Percentiles rank a stretch among this genome's conserved stretches.
Evolutionary conservation across 2,888 invertebrate genomes (phyloP).

Genomic region (Morpho achilles): DNA sequence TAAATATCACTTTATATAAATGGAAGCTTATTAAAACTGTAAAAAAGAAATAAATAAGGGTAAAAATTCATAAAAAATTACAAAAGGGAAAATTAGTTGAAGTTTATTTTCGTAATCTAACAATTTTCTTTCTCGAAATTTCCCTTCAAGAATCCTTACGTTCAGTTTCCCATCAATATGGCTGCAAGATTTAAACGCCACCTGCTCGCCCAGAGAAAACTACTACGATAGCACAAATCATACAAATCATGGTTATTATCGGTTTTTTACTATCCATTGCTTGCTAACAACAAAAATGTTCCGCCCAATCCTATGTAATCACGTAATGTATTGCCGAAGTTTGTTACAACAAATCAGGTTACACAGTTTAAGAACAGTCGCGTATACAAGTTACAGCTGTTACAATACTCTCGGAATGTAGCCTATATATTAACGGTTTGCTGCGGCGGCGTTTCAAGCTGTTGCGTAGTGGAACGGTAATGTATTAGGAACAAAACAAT

Average conservation of each 20-base stretch:
- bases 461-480: constrained; percentile 28
- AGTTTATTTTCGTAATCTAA: no score
- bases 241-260: background rate
- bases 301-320: constrained; percentile 12
- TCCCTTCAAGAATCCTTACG: constrained; percentile 14
- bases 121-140: background rate
- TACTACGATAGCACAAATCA: constrained; percentile 8
- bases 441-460: background rate
- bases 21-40: no score
- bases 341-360: constrained; percentile 14
- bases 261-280: constrained; percentile 14
- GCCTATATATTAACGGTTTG: constrained; percentile 11
- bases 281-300: constrained; percentile 1
- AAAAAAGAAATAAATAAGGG: no score
- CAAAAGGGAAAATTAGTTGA: no score
- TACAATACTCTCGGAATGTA: constrained; percentile 10
- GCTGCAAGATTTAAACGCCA: constrained; percentile 21
- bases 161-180: constrained; percentile 18
- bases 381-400: constrained; percentile 14
- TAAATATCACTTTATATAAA: no score
- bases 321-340: constrained; percentile 18
- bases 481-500: constrained; percentile 36
- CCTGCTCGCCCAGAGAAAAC: constrained; percentile 12
- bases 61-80: no score
- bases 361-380: constrained; percentile 10